Evolutionary conservation across 2,113 vertebrate species (phyloP), one percentile per base, ranked within the genome.

Genomic region (Probosciger aterrimus): DNA sequence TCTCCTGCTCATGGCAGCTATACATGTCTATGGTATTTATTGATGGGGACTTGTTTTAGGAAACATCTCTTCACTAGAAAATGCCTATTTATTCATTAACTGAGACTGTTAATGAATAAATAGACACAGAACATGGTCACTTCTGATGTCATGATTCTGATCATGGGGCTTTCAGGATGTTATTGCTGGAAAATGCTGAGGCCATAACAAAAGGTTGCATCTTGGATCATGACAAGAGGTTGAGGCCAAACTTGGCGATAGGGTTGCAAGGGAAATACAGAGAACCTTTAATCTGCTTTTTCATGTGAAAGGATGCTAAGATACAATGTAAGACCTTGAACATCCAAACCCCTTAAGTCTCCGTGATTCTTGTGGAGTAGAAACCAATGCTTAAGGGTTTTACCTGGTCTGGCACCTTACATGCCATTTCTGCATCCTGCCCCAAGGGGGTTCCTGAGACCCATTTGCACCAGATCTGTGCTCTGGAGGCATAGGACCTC

Each of bases 11-110:
- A 35, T 35, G 41, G 78, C 74, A 92, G 89, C 78, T 92, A 90
- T 94, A 84, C 78, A 79, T 78, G 77, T 91, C 77, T 94, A 12
- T 27, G 60, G 52, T 91, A 91, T 94, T 95, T 94, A 91, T 74
- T 91, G 78, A 62, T 53, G 85, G 63, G 28, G 23, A 39, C 53
- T 70, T 77, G 69, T 82, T 91, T 94, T 63, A 88, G 87, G 87
- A 93, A 93, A 74, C 53, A 37, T 71, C 39, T 87, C 44, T 69
- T 70, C 90, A 67, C 53, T 80, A 79, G 79, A 89, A 89, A 81
- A 82, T 65, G 77, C 35, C 35, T 81, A 39, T 79, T 82, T 94
- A 63, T 92, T 76, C 14, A 59, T 23, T 65, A 88, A 80, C 33
- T 53, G 69, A 63, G 53, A 70, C 60, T 41, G 69, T 70, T 64